Conservation (phyloP, 2,888 invertebrate genomes). For the Aspidiotus rigidus region DNA sequence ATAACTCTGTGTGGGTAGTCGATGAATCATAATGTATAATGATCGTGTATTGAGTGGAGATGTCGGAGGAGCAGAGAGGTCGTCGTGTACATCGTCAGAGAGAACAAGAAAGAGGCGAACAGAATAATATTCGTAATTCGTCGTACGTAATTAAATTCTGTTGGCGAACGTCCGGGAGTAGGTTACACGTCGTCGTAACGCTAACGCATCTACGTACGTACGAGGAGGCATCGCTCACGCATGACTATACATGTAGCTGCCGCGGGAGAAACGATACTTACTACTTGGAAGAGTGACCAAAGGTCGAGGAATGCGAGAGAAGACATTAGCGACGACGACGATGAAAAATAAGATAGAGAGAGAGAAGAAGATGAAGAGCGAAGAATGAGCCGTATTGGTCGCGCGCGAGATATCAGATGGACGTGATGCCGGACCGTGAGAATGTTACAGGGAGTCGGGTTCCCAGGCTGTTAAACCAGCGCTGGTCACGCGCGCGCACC, state of each 20-base stretch:
- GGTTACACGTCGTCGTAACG: neutral
- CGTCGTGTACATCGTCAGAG: neutral
- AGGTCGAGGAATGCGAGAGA: conserved; percentile 13
- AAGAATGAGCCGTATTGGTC: conserved; percentile 30
- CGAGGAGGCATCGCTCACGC: neutral
- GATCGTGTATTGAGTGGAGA: no score
- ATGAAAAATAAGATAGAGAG: neutral
- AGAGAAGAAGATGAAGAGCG: conserved; percentile 3
- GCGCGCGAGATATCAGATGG: conserved; percentile 35
- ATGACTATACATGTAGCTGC: neutral
- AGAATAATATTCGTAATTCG: conserved; percentile 2
- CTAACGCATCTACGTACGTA: neutral
- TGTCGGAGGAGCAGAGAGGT: no score
- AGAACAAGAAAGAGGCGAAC: neutral
- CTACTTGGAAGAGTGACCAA: conserved; percentile 12
- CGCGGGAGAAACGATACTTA: neutral
- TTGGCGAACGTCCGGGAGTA: conserved; percentile 4
- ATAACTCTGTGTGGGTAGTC: no score
- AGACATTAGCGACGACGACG: conserved; percentile 5
- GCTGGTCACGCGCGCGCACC: conserved; percentile 32
- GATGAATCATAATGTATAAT: no score
- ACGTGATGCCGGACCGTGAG: conserved; percentile 34
- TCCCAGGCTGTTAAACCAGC: conserved; percentile 32
- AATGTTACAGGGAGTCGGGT: conserved; percentile 33
- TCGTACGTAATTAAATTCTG: neutral